Conservation (phyloP, 2,888 invertebrate species). For the Eulithis prunata region DNA sequence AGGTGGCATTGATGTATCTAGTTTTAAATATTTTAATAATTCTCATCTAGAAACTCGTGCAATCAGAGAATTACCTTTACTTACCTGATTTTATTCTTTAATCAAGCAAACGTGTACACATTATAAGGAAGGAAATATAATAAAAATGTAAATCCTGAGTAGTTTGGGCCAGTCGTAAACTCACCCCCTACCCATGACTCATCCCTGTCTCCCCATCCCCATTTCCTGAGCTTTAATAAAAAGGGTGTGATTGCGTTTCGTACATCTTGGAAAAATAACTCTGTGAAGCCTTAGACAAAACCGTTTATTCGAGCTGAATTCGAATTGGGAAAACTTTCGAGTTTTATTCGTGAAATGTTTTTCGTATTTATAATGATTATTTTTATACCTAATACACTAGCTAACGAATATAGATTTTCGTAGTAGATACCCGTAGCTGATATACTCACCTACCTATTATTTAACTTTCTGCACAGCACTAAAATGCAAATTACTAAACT, state of each 20-base stretch:
- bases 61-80: neutral
- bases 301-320: slow-evolving; percentile 3
- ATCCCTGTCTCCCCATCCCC: slow-evolving; percentile 30
- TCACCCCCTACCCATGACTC: slow-evolving; percentile 33
- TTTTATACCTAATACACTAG: no score
- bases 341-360: no score
- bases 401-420: no score
- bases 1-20: no score
- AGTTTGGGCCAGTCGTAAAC: slow-evolving; percentile 36
- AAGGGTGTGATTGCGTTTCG: slow-evolving; percentile 29
- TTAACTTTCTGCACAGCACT: no score
- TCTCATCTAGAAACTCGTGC: no score
- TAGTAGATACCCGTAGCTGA: no score
- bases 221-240: slow-evolving; percentile 30
- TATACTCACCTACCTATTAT: no score
- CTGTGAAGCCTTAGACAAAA: slow-evolving; percentile 15
- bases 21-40: no score
- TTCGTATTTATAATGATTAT: no score
- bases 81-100: slow-evolving; percentile 16
- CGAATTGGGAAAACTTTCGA: neutral
- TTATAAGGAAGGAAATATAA: slow-evolving; percentile 31
- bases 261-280: slow-evolving; percentile 22
- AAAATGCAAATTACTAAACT: no score
- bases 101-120: slow-evolving; percentile 11
- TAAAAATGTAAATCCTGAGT: slow-evolving; percentile 41